phyloP scores from a whole-genome alignment of 2,888 invertebrate species.

The Corbicula japonica region DNA sequence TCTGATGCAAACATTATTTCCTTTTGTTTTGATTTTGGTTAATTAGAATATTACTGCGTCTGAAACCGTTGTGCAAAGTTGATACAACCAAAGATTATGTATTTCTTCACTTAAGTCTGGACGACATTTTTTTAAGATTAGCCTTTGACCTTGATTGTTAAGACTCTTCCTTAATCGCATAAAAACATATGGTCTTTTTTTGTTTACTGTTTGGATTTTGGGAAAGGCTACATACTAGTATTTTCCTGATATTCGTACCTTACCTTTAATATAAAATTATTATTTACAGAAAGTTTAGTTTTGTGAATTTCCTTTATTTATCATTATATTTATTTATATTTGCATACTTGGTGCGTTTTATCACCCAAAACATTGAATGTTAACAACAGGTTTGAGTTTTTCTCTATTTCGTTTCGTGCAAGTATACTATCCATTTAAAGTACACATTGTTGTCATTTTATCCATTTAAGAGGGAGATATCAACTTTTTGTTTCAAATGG shows the following conservation, averaged over 20 bases:
- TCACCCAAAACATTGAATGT: not conserved
- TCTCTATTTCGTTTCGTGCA: not conserved
- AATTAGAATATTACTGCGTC: too few species aligned
- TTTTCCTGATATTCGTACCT: too few species aligned
- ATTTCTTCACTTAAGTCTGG: too few species aligned
- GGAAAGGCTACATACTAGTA: too few species aligned
- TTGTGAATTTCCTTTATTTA: not conserved
- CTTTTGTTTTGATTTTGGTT: not conserved
- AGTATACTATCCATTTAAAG: not conserved
- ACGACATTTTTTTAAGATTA: too few species aligned
- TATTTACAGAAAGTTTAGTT: not conserved
- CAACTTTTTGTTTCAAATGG: slow-evolving; percentile 86
- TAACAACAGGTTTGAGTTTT: not conserved
- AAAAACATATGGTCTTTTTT: too few species aligned
- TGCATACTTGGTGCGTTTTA: not conserved
- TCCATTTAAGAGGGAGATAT: slow-evolving; percentile 80
- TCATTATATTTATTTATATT: not conserved
- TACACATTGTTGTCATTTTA: not conserved
- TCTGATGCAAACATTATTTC: not conserved
- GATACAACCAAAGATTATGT: too few species aligned
- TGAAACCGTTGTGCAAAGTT: too few species aligned
- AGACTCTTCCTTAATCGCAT: too few species aligned
- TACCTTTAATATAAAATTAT: not conserved
- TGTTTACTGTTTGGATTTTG: too few species aligned
- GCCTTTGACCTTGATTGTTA: too few species aligned